A percentile compares a stretch with the other conserved stretches of the same genome.
Conservation (phyloP, 2,797 vertebrate genomes). For the Arctocebus calabarensis region DNA sequence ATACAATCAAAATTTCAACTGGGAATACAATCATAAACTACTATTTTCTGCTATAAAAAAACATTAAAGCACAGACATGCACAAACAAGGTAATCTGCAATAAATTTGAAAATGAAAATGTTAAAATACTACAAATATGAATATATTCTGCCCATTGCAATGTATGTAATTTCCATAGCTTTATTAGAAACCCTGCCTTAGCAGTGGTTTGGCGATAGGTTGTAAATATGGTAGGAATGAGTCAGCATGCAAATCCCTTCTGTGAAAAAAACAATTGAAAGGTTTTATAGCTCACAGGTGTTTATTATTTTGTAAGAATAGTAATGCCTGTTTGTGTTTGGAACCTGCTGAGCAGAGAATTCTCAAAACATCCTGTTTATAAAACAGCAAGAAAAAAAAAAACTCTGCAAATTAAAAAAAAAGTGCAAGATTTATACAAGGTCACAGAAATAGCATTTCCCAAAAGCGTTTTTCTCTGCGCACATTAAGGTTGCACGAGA, state of each 20-base stretch:
- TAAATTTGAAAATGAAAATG: constrained; percentile 90
- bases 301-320: constrained; percentile 89
- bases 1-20: constrained; percentile 89
- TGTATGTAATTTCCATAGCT: constrained; percentile 90
- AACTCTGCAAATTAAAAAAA: constrained; percentile 44
- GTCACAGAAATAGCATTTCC: constrained; percentile 68
- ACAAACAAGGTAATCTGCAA: constrained; percentile 92
- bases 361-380: constrained; percentile 85
- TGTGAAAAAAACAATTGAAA: constrained; percentile 88
- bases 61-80: constrained; percentile 90
- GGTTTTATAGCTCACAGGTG: constrained; percentile 89
- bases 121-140: constrained; percentile 90
- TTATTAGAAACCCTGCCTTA: constrained; percentile 90
- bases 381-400: constrained; percentile 57
- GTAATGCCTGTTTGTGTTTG: constrained; percentile 88
- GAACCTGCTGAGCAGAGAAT: constrained; percentile 88
- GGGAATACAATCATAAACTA: constrained; percentile 90
- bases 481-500: constrained; percentile 55
- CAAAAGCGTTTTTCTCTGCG: constrained; percentile 60
- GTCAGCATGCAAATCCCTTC: constrained; percentile 91
- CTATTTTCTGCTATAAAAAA: constrained; percentile 90
- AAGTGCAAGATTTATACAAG: constrained; percentile 71
- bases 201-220: constrained; percentile 85
- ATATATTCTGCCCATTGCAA: constrained; percentile 89
- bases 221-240: constrained; percentile 90